Evolutionary conservation across 2,797 vertebrate genomes (phyloP).

Genomic region (Gymnoscopelus braueri): DNA sequence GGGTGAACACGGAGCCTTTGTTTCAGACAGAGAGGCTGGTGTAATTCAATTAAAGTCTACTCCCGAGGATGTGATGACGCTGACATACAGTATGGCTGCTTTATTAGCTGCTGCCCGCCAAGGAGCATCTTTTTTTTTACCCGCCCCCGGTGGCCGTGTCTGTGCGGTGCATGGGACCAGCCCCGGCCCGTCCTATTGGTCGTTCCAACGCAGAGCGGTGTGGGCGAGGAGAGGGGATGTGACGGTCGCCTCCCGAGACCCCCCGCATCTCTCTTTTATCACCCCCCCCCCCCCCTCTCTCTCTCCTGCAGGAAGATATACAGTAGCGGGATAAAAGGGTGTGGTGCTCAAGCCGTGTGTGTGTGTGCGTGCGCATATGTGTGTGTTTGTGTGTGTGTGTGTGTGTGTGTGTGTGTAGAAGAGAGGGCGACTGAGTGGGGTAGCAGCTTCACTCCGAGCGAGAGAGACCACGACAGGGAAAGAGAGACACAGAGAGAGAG

Average conservation of each 20-base stretch:
- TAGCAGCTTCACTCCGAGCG: constrained; percentile 64
- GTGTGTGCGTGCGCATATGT: constrained; percentile 23
- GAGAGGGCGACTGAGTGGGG: constrained; percentile 64
- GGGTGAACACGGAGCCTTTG: constrained; percentile 68
- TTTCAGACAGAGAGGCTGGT: constrained; percentile 64
- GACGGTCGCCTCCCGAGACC: constrained; percentile 72
- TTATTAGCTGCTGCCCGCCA: too few species aligned
- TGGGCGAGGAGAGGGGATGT: constrained; percentile 46
- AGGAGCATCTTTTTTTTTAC: too few species aligned
- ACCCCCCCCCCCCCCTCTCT: constrained; percentile 45
- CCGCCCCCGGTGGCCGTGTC: too few species aligned
- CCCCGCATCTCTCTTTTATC: too few species aligned
- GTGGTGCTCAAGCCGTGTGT: constrained; percentile 73
- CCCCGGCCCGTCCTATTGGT: too few species aligned
- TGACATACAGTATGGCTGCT: not conserved
- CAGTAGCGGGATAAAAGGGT: constrained; percentile 76
- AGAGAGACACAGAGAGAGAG: constrained; percentile 46
- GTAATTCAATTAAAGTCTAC: constrained; percentile 77
- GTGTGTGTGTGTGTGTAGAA: constrained; percentile 25
- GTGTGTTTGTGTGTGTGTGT: constrained; percentile 8
- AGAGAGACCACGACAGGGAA: constrained; percentile 51
- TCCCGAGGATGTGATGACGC: constrained; percentile 64
- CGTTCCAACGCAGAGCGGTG: too few species aligned
- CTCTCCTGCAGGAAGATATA: constrained; percentile 77
- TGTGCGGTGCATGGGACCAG: too few species aligned